Conservation (phyloP, 2,888 invertebrate genomes). For the Chirona hameri region DNA sequence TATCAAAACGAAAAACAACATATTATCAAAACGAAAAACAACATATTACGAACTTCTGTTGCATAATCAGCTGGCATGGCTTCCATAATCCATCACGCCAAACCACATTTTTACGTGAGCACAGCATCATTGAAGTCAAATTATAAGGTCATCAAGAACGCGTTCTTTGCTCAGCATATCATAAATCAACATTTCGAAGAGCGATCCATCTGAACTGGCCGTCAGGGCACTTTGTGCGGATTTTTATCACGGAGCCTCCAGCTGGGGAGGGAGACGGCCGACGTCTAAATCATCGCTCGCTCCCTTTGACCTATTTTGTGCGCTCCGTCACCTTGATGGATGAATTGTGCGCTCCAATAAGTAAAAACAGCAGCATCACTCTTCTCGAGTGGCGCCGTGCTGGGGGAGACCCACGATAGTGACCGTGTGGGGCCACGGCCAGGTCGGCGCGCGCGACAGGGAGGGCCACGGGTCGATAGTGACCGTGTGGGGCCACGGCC, state of each 20-base stretch:
- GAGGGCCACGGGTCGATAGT: too few species aligned
- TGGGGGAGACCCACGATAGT: background rate
- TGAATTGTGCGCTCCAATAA: background rate
- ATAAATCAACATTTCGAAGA: too few species aligned
- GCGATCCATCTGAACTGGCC: too few species aligned
- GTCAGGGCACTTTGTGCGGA: background rate
- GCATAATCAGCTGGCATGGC: too few species aligned
- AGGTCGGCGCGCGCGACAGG: background rate
- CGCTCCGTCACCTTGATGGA: background rate
- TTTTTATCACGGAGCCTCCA: background rate
- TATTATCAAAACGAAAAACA: too few species aligned
- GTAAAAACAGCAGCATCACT: slow-evolving; percentile 9
- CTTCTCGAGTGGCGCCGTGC: background rate
- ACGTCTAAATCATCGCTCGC: background rate
- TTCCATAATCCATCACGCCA: too few species aligned
- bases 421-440: background rate
- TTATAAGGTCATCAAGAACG: too few species aligned
- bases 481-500: background rate
- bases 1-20: too few species aligned
- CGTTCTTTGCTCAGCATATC: too few species aligned
- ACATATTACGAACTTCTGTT: too few species aligned
- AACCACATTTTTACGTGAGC: too few species aligned
- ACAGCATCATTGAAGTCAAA: too few species aligned
- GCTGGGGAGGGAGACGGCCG: background rate
- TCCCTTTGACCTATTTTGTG: slow-evolving; percentile 12